A percentile compares a stretch with the other conserved stretches of the same genome.
Conservation (phyloP, 1,140 invertebrate species). For the Hetaerina americana region DNA sequence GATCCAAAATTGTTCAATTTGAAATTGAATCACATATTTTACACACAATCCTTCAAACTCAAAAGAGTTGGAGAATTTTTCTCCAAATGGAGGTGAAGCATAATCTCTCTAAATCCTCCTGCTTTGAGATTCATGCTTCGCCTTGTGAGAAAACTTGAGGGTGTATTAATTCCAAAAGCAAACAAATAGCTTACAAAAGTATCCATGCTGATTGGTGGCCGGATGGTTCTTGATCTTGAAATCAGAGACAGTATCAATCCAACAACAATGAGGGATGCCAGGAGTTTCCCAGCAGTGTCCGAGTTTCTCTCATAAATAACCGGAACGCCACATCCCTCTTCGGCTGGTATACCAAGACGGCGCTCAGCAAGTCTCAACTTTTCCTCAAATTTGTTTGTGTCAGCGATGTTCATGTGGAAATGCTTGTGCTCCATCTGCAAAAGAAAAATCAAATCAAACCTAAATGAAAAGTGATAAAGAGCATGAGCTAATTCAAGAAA, state of each 20-base stretch:
- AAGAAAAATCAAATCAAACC: slow-evolving; percentile 10
- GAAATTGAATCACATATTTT: too few relatives aligned
- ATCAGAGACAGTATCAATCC: slow-evolving; percentile 53
- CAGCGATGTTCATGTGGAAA: slow-evolving; percentile 72
- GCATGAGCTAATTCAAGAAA: too few relatives aligned
- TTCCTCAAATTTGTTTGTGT: slow-evolving; percentile 72
- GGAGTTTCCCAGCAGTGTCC: slow-evolving; percentile 53
- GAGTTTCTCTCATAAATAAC: slow-evolving; percentile 65
- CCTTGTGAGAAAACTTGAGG: too few relatives aligned
- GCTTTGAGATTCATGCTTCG: too few relatives aligned
- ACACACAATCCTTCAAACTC: too few relatives aligned
- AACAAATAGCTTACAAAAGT: slow-evolving; percentile 51
- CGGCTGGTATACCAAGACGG: slow-evolving; percentile 56
- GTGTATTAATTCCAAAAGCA: too few relatives aligned
- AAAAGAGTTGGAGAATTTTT: too few relatives aligned
- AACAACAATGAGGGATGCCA: slow-evolving; percentile 50
- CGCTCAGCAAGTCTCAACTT: slow-evolving; percentile 73
- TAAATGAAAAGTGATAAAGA: too few relatives aligned
- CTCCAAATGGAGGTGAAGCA: too few relatives aligned
- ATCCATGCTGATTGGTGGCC: slow-evolving; percentile 54
- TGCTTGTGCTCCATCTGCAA: slow-evolving; percentile 44
- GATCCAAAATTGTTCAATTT: too few relatives aligned
- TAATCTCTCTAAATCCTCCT: too few relatives aligned
- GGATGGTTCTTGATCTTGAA: slow-evolving; percentile 49
- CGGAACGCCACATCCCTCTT: slow-evolving; percentile 45